Percentiles rank a stretch among this genome's conserved stretches.
These are phyloP conservation scores for Sphenopsis melanotis DNA, from an alignment of 2,797 vertebrate species.

Conservation along the genomic window DNA sequence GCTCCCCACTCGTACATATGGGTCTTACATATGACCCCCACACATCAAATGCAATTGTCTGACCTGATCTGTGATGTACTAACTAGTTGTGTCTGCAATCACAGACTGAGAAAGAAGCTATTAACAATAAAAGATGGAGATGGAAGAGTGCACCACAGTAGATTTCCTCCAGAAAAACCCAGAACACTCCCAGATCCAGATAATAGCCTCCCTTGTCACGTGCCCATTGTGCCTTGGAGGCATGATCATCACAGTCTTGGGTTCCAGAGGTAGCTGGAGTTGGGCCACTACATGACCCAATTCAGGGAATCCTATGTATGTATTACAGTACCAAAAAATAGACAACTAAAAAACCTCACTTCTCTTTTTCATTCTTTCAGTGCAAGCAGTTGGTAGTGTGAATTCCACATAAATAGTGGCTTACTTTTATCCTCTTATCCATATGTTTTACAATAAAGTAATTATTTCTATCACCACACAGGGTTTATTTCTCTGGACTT, in stretches of 20 bases:
- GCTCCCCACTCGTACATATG: not conserved
- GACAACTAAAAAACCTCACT: accelerated
- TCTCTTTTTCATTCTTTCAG: not conserved
- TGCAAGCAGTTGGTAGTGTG: not conserved
- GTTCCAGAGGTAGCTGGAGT: not conserved
- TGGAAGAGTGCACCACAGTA: not conserved
- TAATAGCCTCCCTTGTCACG: not conserved
- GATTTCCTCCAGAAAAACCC: constrained; percentile 5
- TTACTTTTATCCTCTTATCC: not conserved
- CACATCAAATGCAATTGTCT: constrained; percentile 27
- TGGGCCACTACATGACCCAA: not conserved
- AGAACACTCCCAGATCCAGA: not conserved
- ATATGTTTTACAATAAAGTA: not conserved
- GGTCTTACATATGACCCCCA: not conserved
- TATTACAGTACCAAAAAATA: not conserved
- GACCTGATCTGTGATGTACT: constrained; percentile 14
- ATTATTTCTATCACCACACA: not conserved
- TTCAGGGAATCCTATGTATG: not conserved
- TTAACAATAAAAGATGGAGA: not conserved
- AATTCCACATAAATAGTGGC: not conserved
- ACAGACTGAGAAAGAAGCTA: not conserved
- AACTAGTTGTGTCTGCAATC: constrained; percentile 39
- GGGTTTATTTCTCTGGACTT: not conserved
- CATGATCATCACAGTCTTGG: not conserved
- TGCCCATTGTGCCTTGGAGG: not conserved